Conservation (phyloP, 2,888 invertebrate genomes). For the Boloria euphrosyne region DNA sequence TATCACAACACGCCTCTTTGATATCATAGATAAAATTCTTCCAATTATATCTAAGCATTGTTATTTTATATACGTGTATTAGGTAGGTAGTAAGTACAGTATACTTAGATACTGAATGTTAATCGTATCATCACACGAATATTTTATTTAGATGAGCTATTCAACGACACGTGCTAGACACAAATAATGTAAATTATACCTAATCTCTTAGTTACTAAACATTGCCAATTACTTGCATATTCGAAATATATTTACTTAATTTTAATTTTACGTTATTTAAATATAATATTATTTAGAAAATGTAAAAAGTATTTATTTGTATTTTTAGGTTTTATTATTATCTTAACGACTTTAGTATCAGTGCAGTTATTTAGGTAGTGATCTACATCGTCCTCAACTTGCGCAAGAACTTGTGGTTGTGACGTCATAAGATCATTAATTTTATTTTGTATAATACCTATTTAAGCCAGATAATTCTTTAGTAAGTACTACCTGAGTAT, state of each 20-base stretch:
- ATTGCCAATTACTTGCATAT: neutral
- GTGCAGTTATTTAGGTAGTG: constrained; percentile 48
- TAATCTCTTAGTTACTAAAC: neutral
- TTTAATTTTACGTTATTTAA: neutral
- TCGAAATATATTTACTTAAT: neutral
- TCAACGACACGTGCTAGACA: neutral
- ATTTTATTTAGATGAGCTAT: neutral
- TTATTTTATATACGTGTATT: too few species aligned
- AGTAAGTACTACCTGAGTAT: too few species aligned
- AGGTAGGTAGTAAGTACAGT: too few species aligned
- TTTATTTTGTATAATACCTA: constrained; percentile 10
- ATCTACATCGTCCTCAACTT: constrained; percentile 53
- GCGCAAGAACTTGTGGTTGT: constrained; percentile 56
- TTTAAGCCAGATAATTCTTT: neutral
- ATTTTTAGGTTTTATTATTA: constrained; percentile 42
- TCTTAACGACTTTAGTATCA: constrained; percentile 68
- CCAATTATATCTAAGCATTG: too few species aligned
- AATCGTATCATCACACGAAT: too few species aligned
- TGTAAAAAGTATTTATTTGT: constrained; percentile 9
- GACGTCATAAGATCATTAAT: constrained; percentile 23
- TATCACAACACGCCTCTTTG: too few species aligned
- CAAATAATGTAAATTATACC: neutral
- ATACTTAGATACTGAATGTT: too few species aligned
- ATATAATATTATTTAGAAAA: neutral
- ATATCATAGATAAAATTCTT: too few species aligned